Base-by-base conservation (phyloP, 2,797 vertebrate species). In the Coreius guichenoti region DNA sequence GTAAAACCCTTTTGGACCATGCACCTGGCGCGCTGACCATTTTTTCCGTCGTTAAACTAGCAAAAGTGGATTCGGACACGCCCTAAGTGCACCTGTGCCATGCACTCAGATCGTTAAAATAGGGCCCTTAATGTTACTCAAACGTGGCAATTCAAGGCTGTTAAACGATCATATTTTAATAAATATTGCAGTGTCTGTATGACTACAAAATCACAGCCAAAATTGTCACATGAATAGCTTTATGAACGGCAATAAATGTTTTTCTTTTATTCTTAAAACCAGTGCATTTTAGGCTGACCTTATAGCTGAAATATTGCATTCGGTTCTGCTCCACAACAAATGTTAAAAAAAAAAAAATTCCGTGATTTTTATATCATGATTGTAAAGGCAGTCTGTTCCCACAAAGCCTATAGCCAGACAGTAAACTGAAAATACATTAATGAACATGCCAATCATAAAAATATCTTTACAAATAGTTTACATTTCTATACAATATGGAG, bases 391-490 rank as follows among this genome's bases (percentile, higher is more conserved):
- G 83, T 82, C 36, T 91, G 87, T 85, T 70, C 75, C 69, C 80
- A 88, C 90, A 91, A 75, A 86, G 88, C 91, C 83, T 89, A 81
- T 61, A 92, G 91, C 91, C 89, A 90, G 88, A 94, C 91, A 92
- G 92, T 92, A 91, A 90, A 91, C 86, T 92, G 89, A 93, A 93
- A 93, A 93, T 92, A 94, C 93, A 95, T 93, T 92, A 93, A 91
- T 93, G 91, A 93, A 94, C 94, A 95, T 95, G 95, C 94, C 92
- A 88, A 92, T 94, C 91, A 94, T 95, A 95, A 95, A 95, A 96
- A 91, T 92, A 94, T 93, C 91, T 95, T 94, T 95, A 95, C 94
- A 96, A 95, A 95, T 95, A 94, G 87, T 95, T 91, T 95, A 94
- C 93, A 96, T 94, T 94, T 95, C 91, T 96, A 93, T 94, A 95